A percentile compares a stretch with the other conserved stretches of the same genome.
Conservation (phyloP, 1,140 invertebrate species). For the Phthorimaea operculella region DNA sequence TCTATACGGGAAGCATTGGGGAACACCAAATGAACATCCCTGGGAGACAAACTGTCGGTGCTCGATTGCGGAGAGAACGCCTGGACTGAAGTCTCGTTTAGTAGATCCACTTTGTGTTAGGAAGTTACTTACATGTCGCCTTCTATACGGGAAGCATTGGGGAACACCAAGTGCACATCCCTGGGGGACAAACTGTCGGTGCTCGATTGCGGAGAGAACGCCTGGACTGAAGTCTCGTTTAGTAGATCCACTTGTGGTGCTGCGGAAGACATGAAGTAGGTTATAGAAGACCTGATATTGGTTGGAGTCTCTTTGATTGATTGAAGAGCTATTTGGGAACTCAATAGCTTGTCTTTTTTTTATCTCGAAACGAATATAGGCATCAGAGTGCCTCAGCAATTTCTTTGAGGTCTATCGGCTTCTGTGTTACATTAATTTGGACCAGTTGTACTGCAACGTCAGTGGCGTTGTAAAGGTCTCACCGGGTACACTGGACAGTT, state of each 20-base stretch:
- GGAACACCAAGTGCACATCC: conserved; percentile 42
- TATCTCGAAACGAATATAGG: too few relatives aligned
- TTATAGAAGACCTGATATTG: not conserved
- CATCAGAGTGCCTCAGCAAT: too few relatives aligned
- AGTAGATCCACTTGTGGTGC: conserved; percentile 55
- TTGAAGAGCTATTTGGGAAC: not conserved
- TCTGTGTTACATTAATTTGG: too few relatives aligned
- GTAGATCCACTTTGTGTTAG: conserved; percentile 52
- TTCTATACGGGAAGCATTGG: conserved; percentile 22
- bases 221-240: conserved; percentile 43
- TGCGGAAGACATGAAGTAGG: conserved; percentile 15
- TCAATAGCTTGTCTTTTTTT: too few relatives aligned
- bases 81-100: conserved; percentile 45
- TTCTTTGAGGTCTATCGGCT: too few relatives aligned
- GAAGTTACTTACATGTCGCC: conserved; percentile 33
- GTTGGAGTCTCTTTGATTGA: not conserved
- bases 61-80: conserved; percentile 44
- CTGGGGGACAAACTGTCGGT: conserved; percentile 30
- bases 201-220: conserved; percentile 44
- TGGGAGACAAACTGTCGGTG: conserved; percentile 27
- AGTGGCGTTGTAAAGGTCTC: too few relatives aligned
- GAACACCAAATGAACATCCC: conserved; percentile 43
- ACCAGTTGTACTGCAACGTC: too few relatives aligned
- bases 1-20: conserved; percentile 25
- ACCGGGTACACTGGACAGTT: too few relatives aligned